Evolutionary conservation across 2,888 invertebrate species (phyloP).

Genomic region (Chloroclystis v-ata): DNA sequence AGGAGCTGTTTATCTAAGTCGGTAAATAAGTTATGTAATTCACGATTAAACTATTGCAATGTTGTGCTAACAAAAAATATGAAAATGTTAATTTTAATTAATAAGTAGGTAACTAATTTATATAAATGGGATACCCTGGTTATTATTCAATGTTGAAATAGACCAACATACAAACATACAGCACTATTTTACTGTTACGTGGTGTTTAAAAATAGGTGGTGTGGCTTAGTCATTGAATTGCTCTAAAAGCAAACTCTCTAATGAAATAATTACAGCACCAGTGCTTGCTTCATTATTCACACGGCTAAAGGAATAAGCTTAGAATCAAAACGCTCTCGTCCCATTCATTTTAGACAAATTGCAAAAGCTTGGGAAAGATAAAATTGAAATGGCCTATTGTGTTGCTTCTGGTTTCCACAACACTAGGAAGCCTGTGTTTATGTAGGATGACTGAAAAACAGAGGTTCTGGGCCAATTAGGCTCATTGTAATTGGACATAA

Average conservation of each 20-base stretch:
- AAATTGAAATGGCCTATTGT: conserved; percentile 51
- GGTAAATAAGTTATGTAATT: too few species aligned
- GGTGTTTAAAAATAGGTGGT: too few species aligned
- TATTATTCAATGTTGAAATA: too few species aligned
- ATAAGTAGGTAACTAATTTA: too few species aligned
- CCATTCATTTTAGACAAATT: conserved; percentile 50
- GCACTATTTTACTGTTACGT: too few species aligned
- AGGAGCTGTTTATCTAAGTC: too few species aligned
- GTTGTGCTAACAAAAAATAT: too few species aligned
- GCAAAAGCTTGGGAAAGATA: conserved; percentile 48
- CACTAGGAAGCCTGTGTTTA: conserved; percentile 42
- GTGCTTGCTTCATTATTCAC: conserved; percentile 11
- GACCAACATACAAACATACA: too few species aligned
- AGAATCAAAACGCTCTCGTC: conserved; percentile 38
- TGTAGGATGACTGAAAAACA: conserved; percentile 29
- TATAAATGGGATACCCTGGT: too few species aligned
- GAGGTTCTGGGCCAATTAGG: conserved; percentile 25
- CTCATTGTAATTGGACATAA: conserved; percentile 12
- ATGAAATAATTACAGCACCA: conserved; percentile 10
- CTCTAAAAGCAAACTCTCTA: neutral
- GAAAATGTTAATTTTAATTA: too few species aligned
- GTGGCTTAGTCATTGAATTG: too few species aligned
- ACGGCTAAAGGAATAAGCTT: conserved; percentile 29
- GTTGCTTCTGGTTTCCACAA: conserved; percentile 55
- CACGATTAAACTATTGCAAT: too few species aligned